Evolutionary conservation across 92 coral and sea anemone species (phyloP), one percentile per base, ranked within the genome.

Genomic region (Actinernus sp.): DNA sequence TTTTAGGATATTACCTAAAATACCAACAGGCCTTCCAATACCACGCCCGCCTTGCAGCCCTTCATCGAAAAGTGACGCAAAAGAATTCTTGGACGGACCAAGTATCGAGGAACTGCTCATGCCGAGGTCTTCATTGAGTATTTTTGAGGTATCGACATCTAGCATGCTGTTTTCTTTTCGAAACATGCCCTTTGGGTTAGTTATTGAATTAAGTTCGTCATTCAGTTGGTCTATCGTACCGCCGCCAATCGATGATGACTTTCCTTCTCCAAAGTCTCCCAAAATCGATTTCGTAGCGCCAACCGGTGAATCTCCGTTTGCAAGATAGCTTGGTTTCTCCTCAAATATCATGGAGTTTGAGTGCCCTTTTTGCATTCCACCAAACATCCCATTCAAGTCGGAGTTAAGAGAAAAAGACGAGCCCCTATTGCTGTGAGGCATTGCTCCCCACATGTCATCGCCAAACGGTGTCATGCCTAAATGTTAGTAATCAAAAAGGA

Each of bases 1-100:
- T 26, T 57, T 70, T n/a, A 70, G 64, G 30, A 70, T 70, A 19
- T 70, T 70, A 3, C 66, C 61, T 3, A 70, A 39, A 19, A 70
- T 70, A 4, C 78, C 78, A 0, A 70, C n/a, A 0, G 78, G 78
- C 36, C 57, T 70, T 19, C 78, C 58, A 34, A 34, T 34, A 36
- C 39, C 60, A 9, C 50, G 39, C 18, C 26, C 48, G 26, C 26
- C 30, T 10, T 32, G 45, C 2, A 25, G 31, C 14, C 53, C 78
- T 20, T 33, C 78, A 32, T 41, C 63, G 30, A 55, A 39, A 13
- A 70, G 21, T 24, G 78, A 13, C 11, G 56, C 20, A 6, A 70
- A 37, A 5, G 44, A 0, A 19, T 31, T 31, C 46, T 70, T 70
- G 6, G 67, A 40, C 5, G 56, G 45, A 19, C 67, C 40, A 11